Percentiles rank a stretch among this genome's conserved stretches.
phyloP scores from a whole-genome alignment of 1,140 invertebrate species.

The Colletes gigas region DNA sequence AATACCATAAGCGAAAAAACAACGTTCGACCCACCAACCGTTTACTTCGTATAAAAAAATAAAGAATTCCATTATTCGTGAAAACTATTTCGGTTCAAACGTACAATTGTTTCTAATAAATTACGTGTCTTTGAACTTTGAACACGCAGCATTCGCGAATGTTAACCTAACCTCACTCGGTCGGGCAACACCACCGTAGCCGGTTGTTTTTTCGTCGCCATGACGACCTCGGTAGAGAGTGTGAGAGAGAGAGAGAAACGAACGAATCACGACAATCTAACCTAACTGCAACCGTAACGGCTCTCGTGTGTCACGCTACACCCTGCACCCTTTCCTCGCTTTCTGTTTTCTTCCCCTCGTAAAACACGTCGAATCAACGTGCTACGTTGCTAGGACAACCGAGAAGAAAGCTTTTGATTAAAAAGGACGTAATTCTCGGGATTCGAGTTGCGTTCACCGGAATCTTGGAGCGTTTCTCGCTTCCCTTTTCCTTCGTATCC shows the following conservation, averaged over 20 bases:
- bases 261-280: conserved; percentile 31
- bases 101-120: background rate
- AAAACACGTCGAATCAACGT: background rate
- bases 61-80: background rate
- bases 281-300: conserved; percentile 42
- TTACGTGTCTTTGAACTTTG: background rate
- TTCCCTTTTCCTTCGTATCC: too few relatives aligned
- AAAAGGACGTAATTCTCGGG: conserved; percentile 21
- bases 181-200: background rate
- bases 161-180: background rate
- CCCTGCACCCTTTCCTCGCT: background rate
- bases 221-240: conserved; percentile 46
- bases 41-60: background rate
- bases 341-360: background rate
- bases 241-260: conserved; percentile 11
- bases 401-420: conserved; percentile 39
- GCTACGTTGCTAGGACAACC: conserved; percentile 54
- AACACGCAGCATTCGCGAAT: background rate
- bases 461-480: background rate
- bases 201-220: conserved; percentile 57
- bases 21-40: too few relatives aligned
- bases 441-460: background rate
- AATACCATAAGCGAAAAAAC: too few relatives aligned
- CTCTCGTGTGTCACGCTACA: conserved; percentile 42
- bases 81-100: background rate